Evolutionary conservation across 2,113 vertebrate genomes (phyloP).

Genomic region (Andinoacara biseriatus): DNA sequence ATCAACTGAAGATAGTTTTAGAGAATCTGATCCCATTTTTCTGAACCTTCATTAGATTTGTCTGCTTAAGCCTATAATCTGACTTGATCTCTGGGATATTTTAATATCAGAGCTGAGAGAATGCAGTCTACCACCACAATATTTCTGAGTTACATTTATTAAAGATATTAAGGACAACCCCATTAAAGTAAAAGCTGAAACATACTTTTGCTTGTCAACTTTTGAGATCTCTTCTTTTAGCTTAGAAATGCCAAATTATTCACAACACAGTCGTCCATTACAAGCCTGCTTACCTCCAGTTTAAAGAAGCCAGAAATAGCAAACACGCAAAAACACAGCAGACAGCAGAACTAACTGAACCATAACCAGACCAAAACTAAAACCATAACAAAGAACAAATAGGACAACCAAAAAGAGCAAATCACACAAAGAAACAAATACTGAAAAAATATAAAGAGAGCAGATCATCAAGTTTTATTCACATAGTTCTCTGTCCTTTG

Average conservation of each 20-base stretch:
- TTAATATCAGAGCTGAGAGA: constrained; percentile 40
- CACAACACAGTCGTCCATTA: not conserved
- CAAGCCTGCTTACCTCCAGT: constrained; percentile 19
- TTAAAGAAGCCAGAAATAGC: constrained; percentile 18
- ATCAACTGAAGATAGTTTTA: constrained; percentile 18
- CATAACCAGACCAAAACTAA: too few relatives aligned
- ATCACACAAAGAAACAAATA: constrained; percentile 11
- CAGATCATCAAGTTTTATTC: not conserved
- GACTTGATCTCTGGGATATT: constrained; percentile 51
- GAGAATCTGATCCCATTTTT: constrained; percentile 38
- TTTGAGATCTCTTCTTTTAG: constrained; percentile 8
- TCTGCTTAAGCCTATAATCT: constrained; percentile 45
- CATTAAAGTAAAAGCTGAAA: not conserved
- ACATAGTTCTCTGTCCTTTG: not conserved
- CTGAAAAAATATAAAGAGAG: not conserved
- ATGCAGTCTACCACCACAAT: constrained; percentile 41
- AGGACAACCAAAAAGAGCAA: constrained; percentile 2
- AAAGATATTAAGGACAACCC: not conserved
- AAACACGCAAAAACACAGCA: constrained; percentile 2
- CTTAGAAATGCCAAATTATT: not conserved
- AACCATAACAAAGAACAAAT: not conserved
- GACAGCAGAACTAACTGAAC: constrained; percentile 1
- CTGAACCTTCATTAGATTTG: constrained; percentile 37
- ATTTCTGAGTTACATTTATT: not conserved
- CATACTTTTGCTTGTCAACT: not conserved